A percentile compares a stretch with the other conserved stretches of the same genome.
Evolutionary conservation across 2,797 vertebrate genomes (phyloP).

Genomic region (Chromis chromis): DNA sequence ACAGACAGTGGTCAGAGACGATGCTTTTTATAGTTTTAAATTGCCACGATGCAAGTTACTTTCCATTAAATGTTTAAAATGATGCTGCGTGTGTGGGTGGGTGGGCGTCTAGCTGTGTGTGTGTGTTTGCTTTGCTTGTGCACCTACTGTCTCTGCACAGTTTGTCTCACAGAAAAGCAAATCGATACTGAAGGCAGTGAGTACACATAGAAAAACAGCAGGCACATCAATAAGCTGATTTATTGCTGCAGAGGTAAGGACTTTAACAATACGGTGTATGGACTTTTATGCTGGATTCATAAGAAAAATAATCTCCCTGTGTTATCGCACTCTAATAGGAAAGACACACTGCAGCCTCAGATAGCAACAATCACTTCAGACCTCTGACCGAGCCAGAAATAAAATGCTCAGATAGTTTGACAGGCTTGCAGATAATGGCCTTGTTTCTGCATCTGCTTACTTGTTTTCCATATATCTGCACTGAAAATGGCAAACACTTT

Average conservation of each 20-base stretch:
- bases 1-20: constrained; percentile 6
- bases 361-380: constrained; percentile 33
- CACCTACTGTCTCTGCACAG: constrained; percentile 37
- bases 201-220: constrained; percentile 70
- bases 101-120: background rate
- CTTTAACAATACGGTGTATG: constrained; percentile 47
- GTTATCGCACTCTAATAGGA: constrained; percentile 41
- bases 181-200: constrained; percentile 74
- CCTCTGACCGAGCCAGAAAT: constrained; percentile 53
- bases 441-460: constrained; percentile 36
- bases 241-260: constrained; percentile 63
- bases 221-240: constrained; percentile 69
- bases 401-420: constrained; percentile 45
- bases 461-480: constrained; percentile 17
- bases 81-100: constrained; percentile 6
- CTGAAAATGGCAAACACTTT: constrained; percentile 18
- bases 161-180: constrained; percentile 56
- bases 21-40: constrained; percentile 29
- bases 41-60: constrained; percentile 5
- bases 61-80: constrained; percentile 37
- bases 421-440: constrained; percentile 39
- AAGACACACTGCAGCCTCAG: constrained; percentile 23
- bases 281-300: constrained; percentile 37
- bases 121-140: constrained; percentile 23
- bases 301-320: constrained; percentile 52